These are phyloP conservation scores for Drosophila littoralis DNA, from an alignment of 1,140 invertebrate genomes.

Conservation along the genomic window DNA sequence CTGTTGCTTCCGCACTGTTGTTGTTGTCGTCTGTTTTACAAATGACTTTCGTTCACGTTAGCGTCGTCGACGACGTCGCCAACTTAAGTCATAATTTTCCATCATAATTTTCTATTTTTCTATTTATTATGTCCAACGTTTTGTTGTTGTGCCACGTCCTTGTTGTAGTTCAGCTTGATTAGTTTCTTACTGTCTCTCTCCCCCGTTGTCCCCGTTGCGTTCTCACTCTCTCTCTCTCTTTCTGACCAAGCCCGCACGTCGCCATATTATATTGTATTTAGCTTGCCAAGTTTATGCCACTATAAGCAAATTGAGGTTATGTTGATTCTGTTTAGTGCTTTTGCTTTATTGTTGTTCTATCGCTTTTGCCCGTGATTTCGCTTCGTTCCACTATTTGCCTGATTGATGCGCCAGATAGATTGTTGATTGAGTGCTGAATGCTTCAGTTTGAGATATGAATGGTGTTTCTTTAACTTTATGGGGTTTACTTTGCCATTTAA, in stretches of 20 bases:
- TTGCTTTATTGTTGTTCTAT: slow-evolving; percentile 34
- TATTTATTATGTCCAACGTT: slow-evolving; percentile 62
- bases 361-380: slow-evolving; percentile 46
- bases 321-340: slow-evolving; percentile 68
- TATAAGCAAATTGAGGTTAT: slow-evolving; percentile 67
- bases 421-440: slow-evolving; percentile 62
- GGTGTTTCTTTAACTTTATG: slow-evolving; percentile 19
- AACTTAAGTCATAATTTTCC: slow-evolving; percentile 72
- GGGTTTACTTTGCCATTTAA: slow-evolving; percentile 24
- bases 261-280: slow-evolving; percentile 47
- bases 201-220: neutral
- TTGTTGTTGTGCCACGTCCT: slow-evolving; percentile 45
- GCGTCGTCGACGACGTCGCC: slow-evolving; percentile 36
- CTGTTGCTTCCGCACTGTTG: neutral
- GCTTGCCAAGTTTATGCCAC: slow-evolving; percentile 38
- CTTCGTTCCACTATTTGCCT: slow-evolving; percentile 32
- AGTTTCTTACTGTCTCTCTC: slow-evolving; percentile 45
- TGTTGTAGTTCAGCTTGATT: slow-evolving; percentile 57
- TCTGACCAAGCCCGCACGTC: neutral
- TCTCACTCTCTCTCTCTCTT: neutral
- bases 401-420: slow-evolving; percentile 64
- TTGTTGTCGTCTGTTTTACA: slow-evolving; percentile 48
- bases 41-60: slow-evolving; percentile 73
- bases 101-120: slow-evolving; percentile 67
- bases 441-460: slow-evolving; percentile 42